Base-by-base conservation (phyloP, 2,113 vertebrate genomes). In the Melospiza georgiana region DNA sequence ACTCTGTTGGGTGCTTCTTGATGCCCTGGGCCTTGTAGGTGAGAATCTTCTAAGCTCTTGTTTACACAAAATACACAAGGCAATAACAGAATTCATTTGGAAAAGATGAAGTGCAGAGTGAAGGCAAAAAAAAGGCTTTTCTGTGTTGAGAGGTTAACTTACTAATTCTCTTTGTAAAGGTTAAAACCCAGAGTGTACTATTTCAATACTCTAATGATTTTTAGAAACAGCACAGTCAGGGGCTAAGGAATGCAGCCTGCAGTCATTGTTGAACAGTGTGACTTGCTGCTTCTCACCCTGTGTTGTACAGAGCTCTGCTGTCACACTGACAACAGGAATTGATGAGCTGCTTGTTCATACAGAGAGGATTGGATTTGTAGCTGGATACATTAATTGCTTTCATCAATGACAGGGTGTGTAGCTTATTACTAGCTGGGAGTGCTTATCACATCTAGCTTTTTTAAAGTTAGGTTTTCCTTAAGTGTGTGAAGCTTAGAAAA, bases 221-320 rank as follows among this genome's bases (percentile, higher is more conserved):
- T 79, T 48, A 48, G 30, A 39, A 82, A n/a, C 5, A 8, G 31
- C 43, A 61, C 43, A 44, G 48, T 35, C 46, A 58, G 41, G 22
- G n/a, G 16, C 21, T 41, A 30, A 51, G 49, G 73, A 83, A 17
- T 0, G 1, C 28, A 18, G 30, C 11, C 31, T 66, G 5, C 43
- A 37, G 0, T 43, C 33, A 23, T 2, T 49, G 51, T 27, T 48
- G 15, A 61, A 23, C 18, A 19, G 10, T 1, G 3, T 18, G 10
- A 51, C n/a, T 31, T 59, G 7, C 3, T 59, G 39, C 49, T 41
- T 63, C 37, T 66, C 35, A 13, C 30, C 10, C 4, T 39, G 58
- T 59, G 61, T 7, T 39, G 28, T 24, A 31, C 39, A 55, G 30
- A 15, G 30, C 21, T 12, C 39, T n/a, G 13, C 35, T 74, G 28